Percentiles rank a stretch among this genome's conserved stretches.
Evolutionary conservation across 2,113 vertebrate genomes (phyloP).

Genomic region (Muntiacus muntjak): DNA sequence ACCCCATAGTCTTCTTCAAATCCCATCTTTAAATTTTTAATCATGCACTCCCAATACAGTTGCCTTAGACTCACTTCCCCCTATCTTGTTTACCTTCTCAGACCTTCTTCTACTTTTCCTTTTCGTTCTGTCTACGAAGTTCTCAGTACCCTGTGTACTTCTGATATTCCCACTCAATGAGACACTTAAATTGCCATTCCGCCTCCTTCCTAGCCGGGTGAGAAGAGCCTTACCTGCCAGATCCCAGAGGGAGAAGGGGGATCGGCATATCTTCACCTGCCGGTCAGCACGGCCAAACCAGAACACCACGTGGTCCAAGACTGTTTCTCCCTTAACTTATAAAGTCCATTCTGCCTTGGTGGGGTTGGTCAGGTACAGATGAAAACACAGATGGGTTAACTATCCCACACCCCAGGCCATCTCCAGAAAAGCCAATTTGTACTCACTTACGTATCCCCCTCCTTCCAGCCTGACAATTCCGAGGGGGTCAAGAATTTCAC

Average conservation of each 20-base stretch:
- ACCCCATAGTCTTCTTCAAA: not conserved
- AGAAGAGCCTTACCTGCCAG: not conserved
- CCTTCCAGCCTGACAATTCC: not conserved
- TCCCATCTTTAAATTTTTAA: not conserved
- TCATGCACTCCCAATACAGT: not conserved
- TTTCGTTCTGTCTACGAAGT: not conserved
- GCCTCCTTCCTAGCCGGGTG: not conserved
- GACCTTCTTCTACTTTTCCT: not conserved
- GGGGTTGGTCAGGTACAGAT: not conserved
- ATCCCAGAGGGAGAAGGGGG: not conserved
- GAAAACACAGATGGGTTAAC: not conserved
- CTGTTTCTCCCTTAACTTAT: not conserved
- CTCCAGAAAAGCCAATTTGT: not conserved
- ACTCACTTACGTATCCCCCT: not conserved
- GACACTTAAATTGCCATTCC: not conserved
- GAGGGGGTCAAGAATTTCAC: not conserved
- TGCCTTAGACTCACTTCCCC: not conserved
- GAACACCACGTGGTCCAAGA: not conserved
- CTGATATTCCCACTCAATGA: not conserved
- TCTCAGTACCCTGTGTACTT: not conserved
- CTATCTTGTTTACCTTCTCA: not conserved
- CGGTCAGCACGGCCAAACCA: not conserved
- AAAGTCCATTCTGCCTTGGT: not conserved
- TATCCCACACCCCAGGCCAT: not conserved
- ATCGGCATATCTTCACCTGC: not conserved